These are phyloP conservation scores for Drosophila murphyi DNA, from an alignment of 1,140 invertebrate species.

Conservation along the genomic window DNA sequence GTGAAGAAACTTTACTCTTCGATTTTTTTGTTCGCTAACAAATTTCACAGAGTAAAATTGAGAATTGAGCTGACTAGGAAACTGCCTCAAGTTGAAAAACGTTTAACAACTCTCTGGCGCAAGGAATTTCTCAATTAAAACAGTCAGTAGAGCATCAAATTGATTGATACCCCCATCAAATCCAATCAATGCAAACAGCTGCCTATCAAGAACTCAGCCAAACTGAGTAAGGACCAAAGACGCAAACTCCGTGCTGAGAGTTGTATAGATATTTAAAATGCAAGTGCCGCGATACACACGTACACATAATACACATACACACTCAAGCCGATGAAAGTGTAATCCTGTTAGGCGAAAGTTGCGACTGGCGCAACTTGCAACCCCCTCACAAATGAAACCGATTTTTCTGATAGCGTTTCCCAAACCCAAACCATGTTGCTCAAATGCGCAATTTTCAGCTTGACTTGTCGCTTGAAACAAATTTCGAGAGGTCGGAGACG, in stretches of 20 bases:
- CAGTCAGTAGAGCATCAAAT: conserved; percentile 67
- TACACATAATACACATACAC: conserved; percentile 7
- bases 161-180: conserved; percentile 58
- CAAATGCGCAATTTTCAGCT: conserved; percentile 81
- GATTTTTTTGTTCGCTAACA: neutral
- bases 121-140: conserved; percentile 69
- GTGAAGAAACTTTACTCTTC: no score
- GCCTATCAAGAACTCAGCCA: conserved; percentile 17
- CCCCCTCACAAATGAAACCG: conserved; percentile 13
- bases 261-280: conserved; percentile 31
- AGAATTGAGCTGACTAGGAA: neutral
- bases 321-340: conserved; percentile 38
- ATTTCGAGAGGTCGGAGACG: conserved; percentile 37
- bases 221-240: conserved; percentile 3
- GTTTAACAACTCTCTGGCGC: neutral
- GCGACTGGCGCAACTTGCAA: conserved; percentile 32
- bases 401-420: conserved; percentile 15
- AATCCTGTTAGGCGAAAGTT: conserved; percentile 72
- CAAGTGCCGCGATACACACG: conserved; percentile 41
- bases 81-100: neutral
- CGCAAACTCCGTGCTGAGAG: conserved; percentile 1
- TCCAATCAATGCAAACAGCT: conserved; percentile 45
- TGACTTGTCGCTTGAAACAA: conserved; percentile 75
- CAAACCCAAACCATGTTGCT: conserved; percentile 27
- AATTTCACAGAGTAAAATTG: neutral